A percentile compares a stretch with the other conserved stretches of the same genome.
These are phyloP conservation scores for Nycteola revayana DNA, from an alignment of 2,888 invertebrate genomes.

Conservation along the genomic window DNA sequence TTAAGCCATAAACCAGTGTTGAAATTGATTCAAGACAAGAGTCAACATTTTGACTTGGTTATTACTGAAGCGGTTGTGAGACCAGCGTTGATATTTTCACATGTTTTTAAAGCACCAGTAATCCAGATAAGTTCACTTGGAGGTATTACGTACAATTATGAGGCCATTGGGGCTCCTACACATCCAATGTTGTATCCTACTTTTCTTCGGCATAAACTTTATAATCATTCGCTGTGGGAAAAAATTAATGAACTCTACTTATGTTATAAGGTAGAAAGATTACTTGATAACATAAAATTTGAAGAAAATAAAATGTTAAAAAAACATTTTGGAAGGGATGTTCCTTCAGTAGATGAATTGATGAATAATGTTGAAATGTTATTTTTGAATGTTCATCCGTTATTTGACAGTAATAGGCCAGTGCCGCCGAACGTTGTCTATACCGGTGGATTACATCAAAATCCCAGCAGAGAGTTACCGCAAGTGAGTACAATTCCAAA, in stretches of 20 bases:
- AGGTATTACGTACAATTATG: conserved; percentile 12
- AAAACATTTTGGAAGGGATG: conserved; percentile 21
- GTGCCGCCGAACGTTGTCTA: conserved; percentile 38
- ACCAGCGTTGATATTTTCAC: conserved; percentile 31
- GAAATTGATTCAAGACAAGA: conserved; percentile 6
- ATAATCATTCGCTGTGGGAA: conserved; percentile 34
- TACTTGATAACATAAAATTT: not conserved
- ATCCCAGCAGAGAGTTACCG: conserved; percentile 1
- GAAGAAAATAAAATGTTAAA: conserved; percentile 13
- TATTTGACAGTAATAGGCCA: conserved; percentile 40
- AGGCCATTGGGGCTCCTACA: conserved; percentile 30
- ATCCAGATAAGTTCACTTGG: conserved; percentile 47
- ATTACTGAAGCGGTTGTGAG: conserved; percentile 37
- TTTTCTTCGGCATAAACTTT: conserved; percentile 14
- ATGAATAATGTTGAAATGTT: conserved; percentile 34
- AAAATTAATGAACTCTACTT: conserved; percentile 27
- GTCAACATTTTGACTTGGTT: conserved; percentile 42
- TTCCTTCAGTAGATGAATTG: conserved; percentile 27
- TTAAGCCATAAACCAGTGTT: conserved; percentile 3
- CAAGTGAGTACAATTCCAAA: no score
- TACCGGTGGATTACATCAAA: conserved; percentile 35
- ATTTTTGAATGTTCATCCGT: conserved; percentile 36
- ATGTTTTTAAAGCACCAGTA: conserved; percentile 42
- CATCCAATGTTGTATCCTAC: conserved; percentile 42
- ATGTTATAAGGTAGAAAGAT: conserved; percentile 8